A percentile compares a stretch with the other conserved stretches of the same genome.
phyloP scores from a whole-genome alignment of 2,797 vertebrate genomes.

The Helarctos malayanus region DNA sequence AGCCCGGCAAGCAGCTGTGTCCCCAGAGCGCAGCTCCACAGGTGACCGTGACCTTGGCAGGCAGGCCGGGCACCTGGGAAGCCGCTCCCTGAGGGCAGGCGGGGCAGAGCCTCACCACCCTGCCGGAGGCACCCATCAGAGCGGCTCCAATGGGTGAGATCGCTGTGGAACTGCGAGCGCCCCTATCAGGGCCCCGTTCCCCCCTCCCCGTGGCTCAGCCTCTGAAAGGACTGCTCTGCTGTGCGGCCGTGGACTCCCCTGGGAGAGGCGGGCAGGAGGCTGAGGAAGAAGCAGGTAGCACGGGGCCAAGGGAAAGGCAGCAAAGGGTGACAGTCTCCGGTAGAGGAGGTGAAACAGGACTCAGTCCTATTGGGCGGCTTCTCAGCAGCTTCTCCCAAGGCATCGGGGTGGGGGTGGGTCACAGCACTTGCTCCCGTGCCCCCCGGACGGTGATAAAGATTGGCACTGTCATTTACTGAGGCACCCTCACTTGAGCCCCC shows the following conservation, averaged over 20 bases:
- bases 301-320: background rate
- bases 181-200: background rate
- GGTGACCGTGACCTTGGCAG: background rate
- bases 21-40: background rate
- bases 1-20: background rate
- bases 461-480: fast-evolving
- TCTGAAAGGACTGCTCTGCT: fast-evolving
- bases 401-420: background rate
- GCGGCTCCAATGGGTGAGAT: background rate
- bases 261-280: background rate
- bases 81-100: background rate
- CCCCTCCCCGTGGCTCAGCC: background rate
- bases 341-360: background rate
- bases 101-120: too few species aligned
- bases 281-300: background rate
- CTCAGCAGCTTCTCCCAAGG: background rate
- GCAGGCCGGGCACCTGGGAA: background rate
- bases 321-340: fast-evolving
- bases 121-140: background rate
- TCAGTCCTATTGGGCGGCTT: fast-evolving
- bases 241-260: background rate
- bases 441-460: background rate
- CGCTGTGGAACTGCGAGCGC: too few species aligned
- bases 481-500: fast-evolving
- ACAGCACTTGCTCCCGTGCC: background rate